Evolutionary conservation across 2,797 vertebrate genomes (phyloP), one percentile per base, ranked within the genome.

Genomic region (Leucoraja ocellata): DNA sequence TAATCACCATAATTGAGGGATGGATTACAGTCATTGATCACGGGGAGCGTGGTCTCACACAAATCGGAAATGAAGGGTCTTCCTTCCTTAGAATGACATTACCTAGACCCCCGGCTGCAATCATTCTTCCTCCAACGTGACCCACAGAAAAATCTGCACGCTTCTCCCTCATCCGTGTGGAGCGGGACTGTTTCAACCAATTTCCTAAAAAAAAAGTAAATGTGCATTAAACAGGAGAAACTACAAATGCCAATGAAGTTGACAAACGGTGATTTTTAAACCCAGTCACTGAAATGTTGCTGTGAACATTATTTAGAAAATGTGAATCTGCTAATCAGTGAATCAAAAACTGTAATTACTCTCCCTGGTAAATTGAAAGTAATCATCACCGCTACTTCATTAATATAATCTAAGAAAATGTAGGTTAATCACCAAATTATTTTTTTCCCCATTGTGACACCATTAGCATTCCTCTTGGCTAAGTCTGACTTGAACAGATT

Each of bases 111-210:
- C 99, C 99, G 1, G 97, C 94, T 0, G 96, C 98, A 93, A 99
- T 96, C 93, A 99, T 96, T 94, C 97, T 96, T 95, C 98, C 98
- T 93, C 98, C 98, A 68, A 99, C 96, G 93, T 96, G 98, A 86
- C 98, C 98, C 0, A 98, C 97, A 95, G 98, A 97, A 68, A 99
- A 99, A 96, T 99, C 98, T 0, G 99, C 99, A 94, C 99, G 97
- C 96, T 99, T 99, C 95, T 99, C 98, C 95, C 97, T 98, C 99
- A 99, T 99, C 94, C 98, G 97, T 93, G 97, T 96, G 54, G 96
- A 95, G 0, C 98, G 97, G 79, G 95, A 97, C 16, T 98, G 96
- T 95, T 98, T 99, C 95, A 97, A 96, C 99, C 99, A 99, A 3
- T 96, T 95, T 94, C 98, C 98, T 99, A 95, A 16, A 94, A 93